phyloP scores from a whole-genome alignment of 2,797 vertebrate genomes.

The Buphagus erythrorhynchus region DNA sequence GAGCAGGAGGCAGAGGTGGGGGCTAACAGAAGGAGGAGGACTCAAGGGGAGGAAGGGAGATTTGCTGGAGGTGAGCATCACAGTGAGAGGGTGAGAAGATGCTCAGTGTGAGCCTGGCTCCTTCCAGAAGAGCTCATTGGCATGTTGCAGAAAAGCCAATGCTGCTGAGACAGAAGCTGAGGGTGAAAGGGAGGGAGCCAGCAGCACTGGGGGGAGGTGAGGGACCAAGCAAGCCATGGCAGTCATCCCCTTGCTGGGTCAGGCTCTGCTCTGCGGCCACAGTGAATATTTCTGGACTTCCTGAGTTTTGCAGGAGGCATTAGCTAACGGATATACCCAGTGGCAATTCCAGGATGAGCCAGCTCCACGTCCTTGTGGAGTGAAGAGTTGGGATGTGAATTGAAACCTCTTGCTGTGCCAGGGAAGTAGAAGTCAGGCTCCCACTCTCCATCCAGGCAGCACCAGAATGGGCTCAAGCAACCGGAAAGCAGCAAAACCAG shows the following conservation, averaged over 20 bases:
- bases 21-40: neutral
- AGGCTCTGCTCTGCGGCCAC: neutral
- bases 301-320: constrained; percentile 73
- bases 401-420: neutral
- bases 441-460: neutral
- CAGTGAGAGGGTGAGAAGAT: neutral
- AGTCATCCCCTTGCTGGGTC: neutral
- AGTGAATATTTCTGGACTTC: constrained; percentile 69
- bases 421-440: neutral
- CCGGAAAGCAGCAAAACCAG: neutral
- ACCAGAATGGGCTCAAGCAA: neutral
- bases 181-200: neutral
- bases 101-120: neutral
- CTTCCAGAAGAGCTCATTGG: neutral
- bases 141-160: neutral
- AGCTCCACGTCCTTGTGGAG: accelerated
- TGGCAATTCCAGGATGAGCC: neutral
- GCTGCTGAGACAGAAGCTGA: neutral
- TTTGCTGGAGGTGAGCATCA: neutral
- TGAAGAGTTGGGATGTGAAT: neutral
- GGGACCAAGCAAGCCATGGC: neutral
- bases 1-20: neutral
- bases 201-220: neutral
- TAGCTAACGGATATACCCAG: constrained; percentile 24
- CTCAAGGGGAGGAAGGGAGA: neutral